Evolutionary conservation across 2,113 vertebrate genomes (phyloP).

Genomic region (Malurus alboscapulatus): DNA sequence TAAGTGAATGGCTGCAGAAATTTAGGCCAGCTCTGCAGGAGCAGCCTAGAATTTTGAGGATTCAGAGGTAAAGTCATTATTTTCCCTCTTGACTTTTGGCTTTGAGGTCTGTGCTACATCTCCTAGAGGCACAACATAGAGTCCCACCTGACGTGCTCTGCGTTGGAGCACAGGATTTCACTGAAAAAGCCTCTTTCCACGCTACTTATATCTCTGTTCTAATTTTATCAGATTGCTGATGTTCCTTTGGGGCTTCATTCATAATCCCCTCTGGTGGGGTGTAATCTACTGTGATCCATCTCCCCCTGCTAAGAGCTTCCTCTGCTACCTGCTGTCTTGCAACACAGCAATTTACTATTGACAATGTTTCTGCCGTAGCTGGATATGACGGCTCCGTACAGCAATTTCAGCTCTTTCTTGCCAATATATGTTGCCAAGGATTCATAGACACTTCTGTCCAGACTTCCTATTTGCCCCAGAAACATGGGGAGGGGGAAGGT

Average conservation of each 20-base stretch:
- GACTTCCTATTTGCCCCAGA: not conserved
- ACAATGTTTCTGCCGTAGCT: not conserved
- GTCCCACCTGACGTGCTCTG: not conserved
- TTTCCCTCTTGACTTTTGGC: conserved; percentile 8
- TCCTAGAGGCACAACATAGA: conserved; percentile 33
- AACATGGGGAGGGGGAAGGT: not conserved
- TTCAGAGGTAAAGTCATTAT: conserved; percentile 32
- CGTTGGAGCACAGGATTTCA: not conserved
- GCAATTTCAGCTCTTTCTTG: conserved; percentile 12
- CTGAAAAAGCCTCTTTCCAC: not conserved
- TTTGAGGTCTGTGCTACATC: not conserved
- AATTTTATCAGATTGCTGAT: conserved; percentile 26
- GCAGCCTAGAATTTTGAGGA: not conserved
- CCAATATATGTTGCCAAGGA: not conserved
- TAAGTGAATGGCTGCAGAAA: not conserved
- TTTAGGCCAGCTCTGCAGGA: not conserved
- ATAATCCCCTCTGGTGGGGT: not conserved
- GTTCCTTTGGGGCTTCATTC: conserved; percentile 18
- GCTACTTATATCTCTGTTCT: not conserved
- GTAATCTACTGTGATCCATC: conserved; percentile 4
- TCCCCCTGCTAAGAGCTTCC: not conserved
- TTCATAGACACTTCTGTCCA: not conserved
- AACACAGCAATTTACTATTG: conserved; percentile 4
- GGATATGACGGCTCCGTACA: not conserved
- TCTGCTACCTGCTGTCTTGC: conserved; percentile 15